Percentiles rank a stretch among this genome's conserved stretches.
Conservation (phyloP, 1,140 invertebrate genomes). For the Lepidostoma basale region DNA sequence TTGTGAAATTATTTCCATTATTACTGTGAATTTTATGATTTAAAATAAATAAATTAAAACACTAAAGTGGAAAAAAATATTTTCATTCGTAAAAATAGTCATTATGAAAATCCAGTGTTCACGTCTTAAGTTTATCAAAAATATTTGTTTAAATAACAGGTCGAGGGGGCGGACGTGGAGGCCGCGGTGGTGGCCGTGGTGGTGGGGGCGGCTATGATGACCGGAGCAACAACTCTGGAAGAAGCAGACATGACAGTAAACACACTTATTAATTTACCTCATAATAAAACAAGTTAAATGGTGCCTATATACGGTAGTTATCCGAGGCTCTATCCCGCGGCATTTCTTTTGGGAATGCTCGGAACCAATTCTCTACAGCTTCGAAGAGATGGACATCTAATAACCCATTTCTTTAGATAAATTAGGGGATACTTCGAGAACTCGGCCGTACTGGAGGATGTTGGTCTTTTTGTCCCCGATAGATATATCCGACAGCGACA, state of each 20-base stretch:
- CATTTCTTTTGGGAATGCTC: too few species aligned
- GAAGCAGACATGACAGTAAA: neutral
- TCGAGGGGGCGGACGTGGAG: conserved; percentile 19
- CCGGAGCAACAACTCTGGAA: neutral
- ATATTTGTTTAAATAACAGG: neutral
- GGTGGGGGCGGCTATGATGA: conserved; percentile 26
- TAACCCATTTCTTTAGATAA: too few species aligned
- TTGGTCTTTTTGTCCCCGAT: too few species aligned
- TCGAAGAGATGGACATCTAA: too few species aligned
- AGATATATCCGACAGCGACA: too few species aligned
- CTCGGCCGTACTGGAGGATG: too few species aligned
- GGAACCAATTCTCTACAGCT: too few species aligned
- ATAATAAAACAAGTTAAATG: neutral
- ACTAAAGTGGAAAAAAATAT: neutral
- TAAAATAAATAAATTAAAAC: neutral
- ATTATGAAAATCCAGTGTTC: neutral
- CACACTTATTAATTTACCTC: neutral
- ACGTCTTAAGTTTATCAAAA: too few species aligned
- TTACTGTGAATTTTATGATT: too few species aligned
- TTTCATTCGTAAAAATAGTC: neutral
- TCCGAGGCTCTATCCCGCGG: too few species aligned
- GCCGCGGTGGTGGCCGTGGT: conserved; percentile 19
- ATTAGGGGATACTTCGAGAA: too few species aligned
- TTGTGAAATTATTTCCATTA: too few species aligned
- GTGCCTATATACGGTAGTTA: neutral